A percentile compares a stretch with the other conserved stretches of the same genome.
phyloP scores from a whole-genome alignment of 37 sponge, comb jelly and placozoan species.

The Theonella swinhoei region DNA sequence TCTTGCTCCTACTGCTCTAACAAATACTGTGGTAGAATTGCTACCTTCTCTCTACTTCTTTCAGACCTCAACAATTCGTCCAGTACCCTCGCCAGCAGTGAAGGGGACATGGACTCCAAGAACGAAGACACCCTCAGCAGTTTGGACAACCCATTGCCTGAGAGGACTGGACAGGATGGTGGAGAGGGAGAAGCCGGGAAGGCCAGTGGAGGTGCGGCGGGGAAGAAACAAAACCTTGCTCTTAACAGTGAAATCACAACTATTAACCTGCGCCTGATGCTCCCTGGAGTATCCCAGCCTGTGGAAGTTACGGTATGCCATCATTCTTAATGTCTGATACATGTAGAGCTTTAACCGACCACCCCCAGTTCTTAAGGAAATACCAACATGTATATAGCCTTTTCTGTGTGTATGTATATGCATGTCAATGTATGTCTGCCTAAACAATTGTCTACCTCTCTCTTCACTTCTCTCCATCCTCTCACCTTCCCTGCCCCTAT shows the following conservation, averaged over 20 bases:
- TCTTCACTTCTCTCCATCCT: conserved; percentile 2
- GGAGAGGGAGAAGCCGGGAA: background rate
- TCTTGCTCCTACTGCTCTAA: too few relatives aligned
- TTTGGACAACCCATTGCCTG: background rate
- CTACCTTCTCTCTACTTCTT: too few relatives aligned
- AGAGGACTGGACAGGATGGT: background rate
- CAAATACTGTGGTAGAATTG: too few relatives aligned
- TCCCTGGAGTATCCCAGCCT: conserved; percentile 64
- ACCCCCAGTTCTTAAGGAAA: too few relatives aligned
- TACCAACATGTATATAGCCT: too few relatives aligned
- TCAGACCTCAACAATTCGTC: background rate
- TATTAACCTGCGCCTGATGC: conserved; percentile 30
- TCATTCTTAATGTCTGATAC: too few relatives aligned
- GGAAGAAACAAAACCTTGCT: background rate
- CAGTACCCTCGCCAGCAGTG: background rate
- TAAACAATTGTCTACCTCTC: too few relatives aligned
- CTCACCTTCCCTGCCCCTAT: background rate
- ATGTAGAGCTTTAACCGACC: too few relatives aligned
- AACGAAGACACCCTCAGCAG: background rate
- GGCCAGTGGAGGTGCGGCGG: background rate
- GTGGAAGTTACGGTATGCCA: conserved; percentile 68
- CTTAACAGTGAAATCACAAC: conserved; percentile 2
- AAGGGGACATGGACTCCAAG: background rate
- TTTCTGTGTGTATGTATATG: too few relatives aligned
- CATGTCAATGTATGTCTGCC: too few relatives aligned